A percentile compares a stretch with the other conserved stretches of the same genome.
Evolutionary conservation across 2,797 vertebrate genomes (phyloP).

Genomic region (Geotria australis): DNA sequence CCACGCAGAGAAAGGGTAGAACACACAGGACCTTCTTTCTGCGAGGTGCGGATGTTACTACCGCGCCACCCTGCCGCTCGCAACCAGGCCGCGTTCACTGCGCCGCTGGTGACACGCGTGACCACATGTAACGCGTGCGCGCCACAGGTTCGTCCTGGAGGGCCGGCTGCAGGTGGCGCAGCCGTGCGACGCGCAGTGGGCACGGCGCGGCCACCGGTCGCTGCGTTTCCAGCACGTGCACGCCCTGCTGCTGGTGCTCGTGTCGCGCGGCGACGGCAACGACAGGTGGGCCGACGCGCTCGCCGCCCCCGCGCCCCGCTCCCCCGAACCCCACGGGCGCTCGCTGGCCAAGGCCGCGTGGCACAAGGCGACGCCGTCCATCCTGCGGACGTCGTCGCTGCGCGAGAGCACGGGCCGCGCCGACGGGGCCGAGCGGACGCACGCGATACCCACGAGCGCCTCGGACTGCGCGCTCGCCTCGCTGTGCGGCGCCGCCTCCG

Average conservation of each 20-base stretch:
- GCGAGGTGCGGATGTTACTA: too few relatives aligned
- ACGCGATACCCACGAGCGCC: background rate
- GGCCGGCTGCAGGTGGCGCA: conserved; percentile 48
- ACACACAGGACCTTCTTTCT: too few relatives aligned
- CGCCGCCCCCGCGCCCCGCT: conserved; percentile 1
- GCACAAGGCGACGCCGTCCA: background rate
- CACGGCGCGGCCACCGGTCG: conserved; percentile 47
- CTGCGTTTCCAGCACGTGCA: conserved; percentile 70
- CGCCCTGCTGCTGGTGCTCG: conserved; percentile 45
- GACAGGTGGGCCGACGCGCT: conserved; percentile 7
- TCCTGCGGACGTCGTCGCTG: background rate
- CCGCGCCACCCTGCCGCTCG: too few relatives aligned
- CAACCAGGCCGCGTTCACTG: too few relatives aligned
- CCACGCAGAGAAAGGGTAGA: too few relatives aligned
- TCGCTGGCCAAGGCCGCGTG: too few relatives aligned
- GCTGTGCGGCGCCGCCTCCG: background rate
- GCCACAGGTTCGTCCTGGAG: conserved; percentile 36
- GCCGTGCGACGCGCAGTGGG: conserved; percentile 51
- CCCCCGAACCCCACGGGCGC: background rate
- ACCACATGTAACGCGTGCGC: background rate
- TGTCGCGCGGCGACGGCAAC: conserved; percentile 12
- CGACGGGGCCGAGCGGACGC: background rate
- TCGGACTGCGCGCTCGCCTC: background rate
- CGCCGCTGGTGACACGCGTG: too few relatives aligned
- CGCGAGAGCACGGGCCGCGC: background rate